Conservation (phyloP, 2,113 vertebrate genomes). For the Ctenodactylus gundi region DNA sequence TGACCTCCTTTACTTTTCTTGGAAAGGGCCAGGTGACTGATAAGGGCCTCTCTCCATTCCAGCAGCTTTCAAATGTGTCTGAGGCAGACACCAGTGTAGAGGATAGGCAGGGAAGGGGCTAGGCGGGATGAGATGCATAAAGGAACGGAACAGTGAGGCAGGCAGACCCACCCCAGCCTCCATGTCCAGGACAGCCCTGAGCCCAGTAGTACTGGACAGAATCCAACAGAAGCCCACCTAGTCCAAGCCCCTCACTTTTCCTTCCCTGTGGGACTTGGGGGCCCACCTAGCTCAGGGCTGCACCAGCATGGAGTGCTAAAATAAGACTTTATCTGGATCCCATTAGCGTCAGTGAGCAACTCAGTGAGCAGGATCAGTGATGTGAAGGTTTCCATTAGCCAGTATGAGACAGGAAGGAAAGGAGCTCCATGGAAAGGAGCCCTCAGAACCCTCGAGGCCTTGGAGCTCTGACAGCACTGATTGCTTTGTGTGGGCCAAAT, state of each 20-base stretch:
- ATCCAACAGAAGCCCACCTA: neutral
- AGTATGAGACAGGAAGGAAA: neutral
- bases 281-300: neutral
- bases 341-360: neutral
- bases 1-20: neutral
- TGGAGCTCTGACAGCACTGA: neutral
- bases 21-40: neutral
- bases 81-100: neutral
- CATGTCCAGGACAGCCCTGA: neutral
- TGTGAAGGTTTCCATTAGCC: neutral
- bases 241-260: neutral
- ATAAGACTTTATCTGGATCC: neutral
- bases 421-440: neutral
- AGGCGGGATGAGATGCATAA: too few species aligned
- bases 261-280: neutral
- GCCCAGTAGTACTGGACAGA: neutral
- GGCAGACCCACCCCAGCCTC: neutral
- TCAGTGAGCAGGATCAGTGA: neutral
- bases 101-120: rapidly evolving
- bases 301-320: neutral
- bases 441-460: neutral
- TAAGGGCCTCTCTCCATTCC: neutral
- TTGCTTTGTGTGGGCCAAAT: neutral
- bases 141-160: neutral
- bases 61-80: neutral